These are phyloP conservation scores for Nesoenas mayeri DNA, from an alignment of 2,113 vertebrate species.

Conservation along the genomic window DNA sequence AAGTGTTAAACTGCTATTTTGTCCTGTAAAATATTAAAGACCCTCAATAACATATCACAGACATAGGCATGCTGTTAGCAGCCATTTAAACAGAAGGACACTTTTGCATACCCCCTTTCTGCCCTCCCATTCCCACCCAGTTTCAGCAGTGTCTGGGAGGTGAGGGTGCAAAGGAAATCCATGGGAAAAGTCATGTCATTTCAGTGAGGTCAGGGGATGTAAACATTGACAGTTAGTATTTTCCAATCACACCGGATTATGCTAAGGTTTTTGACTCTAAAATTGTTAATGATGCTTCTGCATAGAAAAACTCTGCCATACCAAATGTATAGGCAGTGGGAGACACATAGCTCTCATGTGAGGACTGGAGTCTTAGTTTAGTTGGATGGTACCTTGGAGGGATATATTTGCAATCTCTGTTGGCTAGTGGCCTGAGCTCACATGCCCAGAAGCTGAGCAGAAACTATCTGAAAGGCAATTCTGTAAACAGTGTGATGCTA, in stretches of 20 bases:
- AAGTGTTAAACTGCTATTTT: background rate
- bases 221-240: background rate
- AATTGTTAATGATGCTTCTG: background rate
- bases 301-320: background rate
- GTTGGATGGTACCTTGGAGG: no score
- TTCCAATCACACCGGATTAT: background rate
- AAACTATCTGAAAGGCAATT: background rate
- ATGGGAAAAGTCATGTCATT: background rate
- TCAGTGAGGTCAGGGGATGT: background rate
- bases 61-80: background rate
- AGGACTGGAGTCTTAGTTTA: background rate
- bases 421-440: background rate
- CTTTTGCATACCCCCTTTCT: background rate
- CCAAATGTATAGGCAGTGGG: no score
- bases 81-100: background rate
- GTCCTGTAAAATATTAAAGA: background rate
- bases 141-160: background rate
- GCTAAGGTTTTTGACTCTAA: background rate
- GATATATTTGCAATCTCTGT: background rate
- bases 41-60: background rate
- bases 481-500: background rate
- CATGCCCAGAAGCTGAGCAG: background rate
- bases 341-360: background rate
- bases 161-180: background rate
- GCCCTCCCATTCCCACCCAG: background rate